These are phyloP conservation scores for Schizopygopsis pylzovi DNA, from an alignment of 2,797 vertebrate species.

Conservation along the genomic window DNA sequence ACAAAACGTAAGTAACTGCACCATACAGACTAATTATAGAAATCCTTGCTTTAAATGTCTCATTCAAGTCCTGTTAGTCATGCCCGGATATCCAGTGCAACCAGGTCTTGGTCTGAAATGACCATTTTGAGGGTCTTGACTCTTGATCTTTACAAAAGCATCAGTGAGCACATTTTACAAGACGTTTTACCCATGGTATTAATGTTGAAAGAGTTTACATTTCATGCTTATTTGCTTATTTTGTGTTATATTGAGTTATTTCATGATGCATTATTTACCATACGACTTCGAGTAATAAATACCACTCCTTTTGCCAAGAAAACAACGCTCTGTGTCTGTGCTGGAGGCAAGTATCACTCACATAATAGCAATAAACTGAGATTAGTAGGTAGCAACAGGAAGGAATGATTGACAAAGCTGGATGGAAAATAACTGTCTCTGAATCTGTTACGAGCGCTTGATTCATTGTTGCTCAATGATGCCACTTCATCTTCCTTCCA, in stretches of 20 bases:
- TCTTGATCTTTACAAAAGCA: neutral
- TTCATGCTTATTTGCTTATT: neutral
- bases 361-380: neutral
- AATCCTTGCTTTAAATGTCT: neutral
- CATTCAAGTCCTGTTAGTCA: neutral
- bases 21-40: neutral
- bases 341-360: slow-evolving; percentile 14
- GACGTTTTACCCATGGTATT: too few species aligned
- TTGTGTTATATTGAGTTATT: neutral
- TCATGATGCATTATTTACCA: neutral
- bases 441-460: neutral
- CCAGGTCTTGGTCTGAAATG: neutral
- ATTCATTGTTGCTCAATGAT: neutral
- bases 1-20: neutral
- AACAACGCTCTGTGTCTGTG: neutral
- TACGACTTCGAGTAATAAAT: neutral
- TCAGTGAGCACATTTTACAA: neutral
- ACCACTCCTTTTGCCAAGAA: neutral
- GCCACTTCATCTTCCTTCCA: neutral
- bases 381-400: neutral
- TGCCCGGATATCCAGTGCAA: neutral
- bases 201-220: neutral
- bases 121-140: neutral
- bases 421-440: neutral
- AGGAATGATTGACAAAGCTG: slow-evolving; percentile 2